Base-by-base conservation (phyloP, 2,797 vertebrate species). In the Gastrophryne carolinensis region DNA sequence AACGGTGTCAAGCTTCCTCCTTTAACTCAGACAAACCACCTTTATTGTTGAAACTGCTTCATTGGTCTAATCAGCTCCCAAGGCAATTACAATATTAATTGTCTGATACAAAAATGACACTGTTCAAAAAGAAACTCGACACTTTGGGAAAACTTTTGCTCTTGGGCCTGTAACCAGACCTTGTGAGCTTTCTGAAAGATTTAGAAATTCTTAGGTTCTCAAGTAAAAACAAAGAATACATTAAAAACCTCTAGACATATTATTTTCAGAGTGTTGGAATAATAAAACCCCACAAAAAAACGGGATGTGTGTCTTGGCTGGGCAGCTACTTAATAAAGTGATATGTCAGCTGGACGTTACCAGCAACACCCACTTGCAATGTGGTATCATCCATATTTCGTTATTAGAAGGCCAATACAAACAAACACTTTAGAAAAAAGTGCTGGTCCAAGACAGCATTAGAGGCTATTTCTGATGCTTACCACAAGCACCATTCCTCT, bases 321-420 rank as follows among this genome's bases (percentile, higher is more conserved):
- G 58, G 66, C 47, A 11, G 2, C 30, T 60, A 39, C 60, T 78
- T 65, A 65, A 78, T 66, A 78, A 77, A 78, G 61, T 52, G 75
- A 78, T 63, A 72, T 72, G 68, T 78, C 75, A 78, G 75, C 75
- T 72, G 75, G 68, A 78, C 26, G 21, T 52, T 65, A 58, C 58
- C 30, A 78, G 68, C 12, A 65, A 72, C 75, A 72, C 75, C 75
- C 68, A 50, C 21, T 29, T 6, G 47, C 60, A 66, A 72, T 66
- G 67, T 68, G 72, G 75, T 19, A 72, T 78, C 68, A 72, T 78
- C 68, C 68, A 78, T 56, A 78, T 78, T 72, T 78, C 29, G 52
- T 39, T 37, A 72, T 19, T 30, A 52, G 26, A 41, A 10, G 11
- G 75, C 75, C 75, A 78, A 72, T 34, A 58, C 52, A 78, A 78